These are phyloP conservation scores for Aphelinus atriplicis DNA, from an alignment of 1,140 invertebrate genomes.

Conservation along the genomic window DNA sequence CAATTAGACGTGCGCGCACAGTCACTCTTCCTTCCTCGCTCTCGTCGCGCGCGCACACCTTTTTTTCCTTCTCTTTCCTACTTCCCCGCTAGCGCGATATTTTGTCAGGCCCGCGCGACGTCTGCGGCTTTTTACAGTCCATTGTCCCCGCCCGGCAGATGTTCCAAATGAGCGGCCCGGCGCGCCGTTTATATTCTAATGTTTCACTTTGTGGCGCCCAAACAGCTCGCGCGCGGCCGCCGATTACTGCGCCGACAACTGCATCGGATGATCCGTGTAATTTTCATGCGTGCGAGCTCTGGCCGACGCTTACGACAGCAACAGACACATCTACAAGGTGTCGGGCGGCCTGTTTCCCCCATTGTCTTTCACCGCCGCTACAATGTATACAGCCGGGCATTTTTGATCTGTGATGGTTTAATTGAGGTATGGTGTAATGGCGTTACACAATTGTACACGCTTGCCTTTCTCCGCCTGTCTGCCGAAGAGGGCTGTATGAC, in stretches of 20 bases:
- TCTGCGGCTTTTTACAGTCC: conserved; percentile 26
- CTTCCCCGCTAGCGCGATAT: not conserved
- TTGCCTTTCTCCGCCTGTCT: not conserved
- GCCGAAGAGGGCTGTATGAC: too few relatives aligned
- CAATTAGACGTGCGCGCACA: conserved; percentile 15
- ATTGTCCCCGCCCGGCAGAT: conserved; percentile 34
- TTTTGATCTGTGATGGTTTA: conserved; percentile 1
- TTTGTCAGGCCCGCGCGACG: not conserved
- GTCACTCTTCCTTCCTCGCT: conserved; percentile 5
- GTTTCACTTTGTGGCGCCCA: conserved; percentile 27
- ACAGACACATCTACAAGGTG: conserved; percentile 35
- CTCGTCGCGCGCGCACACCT: not conserved
- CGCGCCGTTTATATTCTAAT: conserved; percentile 31
- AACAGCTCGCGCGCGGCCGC: not conserved
- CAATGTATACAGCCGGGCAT: not conserved
- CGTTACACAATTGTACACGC: too few relatives aligned
- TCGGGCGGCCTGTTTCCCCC: not conserved
- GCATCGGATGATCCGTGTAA: conserved; percentile 32
- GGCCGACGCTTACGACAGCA: too few relatives aligned
- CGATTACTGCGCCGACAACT: not conserved
- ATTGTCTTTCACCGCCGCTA: conserved; percentile 32
- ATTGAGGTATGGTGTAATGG: not conserved
- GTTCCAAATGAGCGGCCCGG: not conserved
- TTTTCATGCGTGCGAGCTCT: conserved; percentile 5
- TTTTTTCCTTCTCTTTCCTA: not conserved